Conservation (phyloP, 1,140 invertebrate genomes). For the Chionoecetes opilio region DNA sequence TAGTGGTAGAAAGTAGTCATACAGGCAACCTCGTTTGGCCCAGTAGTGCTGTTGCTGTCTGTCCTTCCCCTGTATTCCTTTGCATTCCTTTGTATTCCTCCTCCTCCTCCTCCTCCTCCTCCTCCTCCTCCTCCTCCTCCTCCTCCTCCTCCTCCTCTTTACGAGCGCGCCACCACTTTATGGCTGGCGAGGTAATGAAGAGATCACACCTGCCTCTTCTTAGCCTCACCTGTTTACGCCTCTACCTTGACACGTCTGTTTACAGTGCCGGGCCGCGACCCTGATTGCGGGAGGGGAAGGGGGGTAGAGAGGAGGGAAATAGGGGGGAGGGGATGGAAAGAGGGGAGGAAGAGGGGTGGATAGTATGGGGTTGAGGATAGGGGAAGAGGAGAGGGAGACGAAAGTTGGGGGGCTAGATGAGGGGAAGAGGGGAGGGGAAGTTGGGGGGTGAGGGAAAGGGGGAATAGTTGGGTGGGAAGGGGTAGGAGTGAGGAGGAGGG, state of each 20-base stretch:
- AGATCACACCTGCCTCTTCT: constrained; percentile 33
- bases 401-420: background rate
- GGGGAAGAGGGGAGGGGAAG: background rate
- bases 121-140: constrained; percentile 44
- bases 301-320: background rate
- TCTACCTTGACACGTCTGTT: background rate
- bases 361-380: background rate
- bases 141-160: constrained; percentile 38
- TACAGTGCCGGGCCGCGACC: background rate
- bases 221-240: background rate
- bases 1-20: no score
- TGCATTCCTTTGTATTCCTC: no score
- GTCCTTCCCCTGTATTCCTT: no score
- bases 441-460: background rate
- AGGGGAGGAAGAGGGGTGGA: background rate
- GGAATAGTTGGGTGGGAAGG: background rate
- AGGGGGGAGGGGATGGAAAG: background rate
- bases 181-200: background rate
- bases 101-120: background rate
- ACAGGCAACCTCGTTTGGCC: no score
- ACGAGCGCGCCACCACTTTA: background rate
- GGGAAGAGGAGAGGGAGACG: background rate
- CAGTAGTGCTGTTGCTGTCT: background rate
- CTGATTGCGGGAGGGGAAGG: background rate
- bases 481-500: background rate